These are phyloP conservation scores for Hemicrepidius hirtus DNA, from an alignment of 2,888 invertebrate genomes.

Conservation along the genomic window DNA sequence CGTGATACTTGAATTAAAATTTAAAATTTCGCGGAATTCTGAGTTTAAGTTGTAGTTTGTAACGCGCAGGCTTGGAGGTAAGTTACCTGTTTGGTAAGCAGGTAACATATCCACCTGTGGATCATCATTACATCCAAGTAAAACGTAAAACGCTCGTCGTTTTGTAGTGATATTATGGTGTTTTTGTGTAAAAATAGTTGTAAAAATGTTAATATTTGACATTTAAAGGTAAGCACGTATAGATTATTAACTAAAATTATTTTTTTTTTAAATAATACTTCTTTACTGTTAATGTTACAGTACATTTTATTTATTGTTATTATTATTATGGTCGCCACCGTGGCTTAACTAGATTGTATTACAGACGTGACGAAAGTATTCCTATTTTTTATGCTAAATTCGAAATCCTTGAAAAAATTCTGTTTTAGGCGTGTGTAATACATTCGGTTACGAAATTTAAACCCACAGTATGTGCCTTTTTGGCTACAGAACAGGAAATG, in stretches of 20 bases:
- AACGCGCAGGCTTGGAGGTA: slow-evolving; percentile 52
- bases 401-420: not conserved
- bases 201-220: slow-evolving; percentile 37
- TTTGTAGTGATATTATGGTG: slow-evolving; percentile 48
- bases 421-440: not conserved
- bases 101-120: slow-evolving; percentile 55
- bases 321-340: slow-evolving; percentile 66
- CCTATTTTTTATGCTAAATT: not conserved
- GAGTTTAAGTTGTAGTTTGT: slow-evolving; percentile 32
- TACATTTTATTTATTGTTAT: slow-evolving; percentile 59
- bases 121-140: slow-evolving; percentile 49
- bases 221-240: slow-evolving; percentile 32
- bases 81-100: slow-evolving; percentile 55
- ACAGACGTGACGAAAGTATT: slow-evolving; percentile 10
- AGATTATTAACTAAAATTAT: not conserved
- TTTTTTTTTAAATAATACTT: slow-evolving; percentile 9
- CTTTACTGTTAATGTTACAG: slow-evolving; percentile 62
- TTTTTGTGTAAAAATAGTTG: slow-evolving; percentile 35
- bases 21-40: slow-evolving; percentile 20
- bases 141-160: slow-evolving; percentile 47
- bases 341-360: slow-evolving; percentile 61
- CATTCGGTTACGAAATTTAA: not conserved
- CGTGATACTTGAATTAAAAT: too few relatives aligned
- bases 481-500: not conserved
- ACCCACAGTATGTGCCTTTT: not conserved